Evolutionary conservation across 1,140 invertebrate genomes (phyloP), one percentile per base, ranked within the genome.

Genomic region (Orussus abietinus): DNA sequence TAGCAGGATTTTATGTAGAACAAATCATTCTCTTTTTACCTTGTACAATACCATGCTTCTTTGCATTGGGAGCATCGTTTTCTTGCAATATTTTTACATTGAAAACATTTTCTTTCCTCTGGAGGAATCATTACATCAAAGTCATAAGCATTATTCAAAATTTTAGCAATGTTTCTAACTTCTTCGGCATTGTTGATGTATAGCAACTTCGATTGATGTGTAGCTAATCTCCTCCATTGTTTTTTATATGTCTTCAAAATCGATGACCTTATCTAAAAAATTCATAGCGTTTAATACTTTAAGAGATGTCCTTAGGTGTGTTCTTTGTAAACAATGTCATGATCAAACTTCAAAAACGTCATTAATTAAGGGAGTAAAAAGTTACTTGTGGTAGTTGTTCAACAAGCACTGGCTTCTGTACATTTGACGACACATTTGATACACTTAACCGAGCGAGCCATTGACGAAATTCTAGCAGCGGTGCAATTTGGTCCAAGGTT

Each of bases 401-500:
- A 2, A 86, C 57, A 12, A 78, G 51, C 36, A 78, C 49, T 21
- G 63, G 65, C 30, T 45, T 54, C 47, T 66, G 57, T 7, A 49
- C 40, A 14, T 49, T 62, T 5, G 57, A 50, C 10, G 48, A 49
- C 47, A 66, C 49, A 9, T 58, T 51, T 1, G 59, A 53, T 4
- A 78, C 42, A 10, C 65, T 67, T 17, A 79, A 41, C 45, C 76
- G 73, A 49, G 75, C 76, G 15, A 90, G 64, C 67, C 81, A 87
- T 61, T 80, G 76, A 64, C 86, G 83, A 4, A 91, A 64, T 29
- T 89, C 85, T 5, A 79, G 74, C 3, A 90, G 61, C 7, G 85
- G 83, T 1, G 86, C 78, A 38, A 90, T 66, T 69, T 90, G 87
- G 58, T 90, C 87, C 21, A 91, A 42, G 7, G 86, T 55, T 9